Evolutionary conservation across 1,140 invertebrate genomes (phyloP).

Genomic region (Mesaphorura yosii): DNA sequence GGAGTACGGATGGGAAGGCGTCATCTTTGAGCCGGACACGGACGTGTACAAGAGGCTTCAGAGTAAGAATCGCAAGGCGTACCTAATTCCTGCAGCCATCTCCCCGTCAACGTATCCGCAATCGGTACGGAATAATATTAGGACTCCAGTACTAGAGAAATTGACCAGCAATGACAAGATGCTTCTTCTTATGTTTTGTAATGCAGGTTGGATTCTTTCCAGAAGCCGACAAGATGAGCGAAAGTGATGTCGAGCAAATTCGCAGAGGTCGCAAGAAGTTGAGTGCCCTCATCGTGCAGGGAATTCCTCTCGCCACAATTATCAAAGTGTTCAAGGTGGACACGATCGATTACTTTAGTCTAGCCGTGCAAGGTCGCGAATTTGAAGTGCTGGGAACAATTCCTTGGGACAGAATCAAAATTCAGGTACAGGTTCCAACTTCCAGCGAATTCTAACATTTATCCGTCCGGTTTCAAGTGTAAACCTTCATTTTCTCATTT

Average conservation of each 20-base stretch:
- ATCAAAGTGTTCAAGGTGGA: neutral
- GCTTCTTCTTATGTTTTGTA: neutral
- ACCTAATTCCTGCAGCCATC: slow-evolving; percentile 17
- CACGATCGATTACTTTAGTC: neutral
- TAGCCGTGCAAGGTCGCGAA: neutral
- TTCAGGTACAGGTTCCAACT: neutral
- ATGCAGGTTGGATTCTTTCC: neutral
- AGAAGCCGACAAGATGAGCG: neutral
- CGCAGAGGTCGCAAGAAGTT: neutral
- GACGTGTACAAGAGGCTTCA: slow-evolving; percentile 28
- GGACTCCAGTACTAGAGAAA: too few species aligned
- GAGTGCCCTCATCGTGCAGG: neutral
- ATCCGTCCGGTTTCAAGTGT: too few species aligned
- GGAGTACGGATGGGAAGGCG: slow-evolving; percentile 32
- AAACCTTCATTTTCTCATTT: neutral
- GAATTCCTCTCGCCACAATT: neutral
- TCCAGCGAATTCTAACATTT: neutral
- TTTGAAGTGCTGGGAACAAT: neutral
- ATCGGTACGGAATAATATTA: neutral
- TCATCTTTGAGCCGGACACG: slow-evolving; percentile 35
- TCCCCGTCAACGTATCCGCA: neutral
- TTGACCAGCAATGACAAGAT: neutral
- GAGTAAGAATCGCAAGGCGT: slow-evolving; percentile 33
- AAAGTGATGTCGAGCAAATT: neutral
- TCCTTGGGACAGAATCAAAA: neutral